phyloP scores from a whole-genome alignment of 2,888 invertebrate genomes.

The Eumacrocentrus americanus region DNA sequence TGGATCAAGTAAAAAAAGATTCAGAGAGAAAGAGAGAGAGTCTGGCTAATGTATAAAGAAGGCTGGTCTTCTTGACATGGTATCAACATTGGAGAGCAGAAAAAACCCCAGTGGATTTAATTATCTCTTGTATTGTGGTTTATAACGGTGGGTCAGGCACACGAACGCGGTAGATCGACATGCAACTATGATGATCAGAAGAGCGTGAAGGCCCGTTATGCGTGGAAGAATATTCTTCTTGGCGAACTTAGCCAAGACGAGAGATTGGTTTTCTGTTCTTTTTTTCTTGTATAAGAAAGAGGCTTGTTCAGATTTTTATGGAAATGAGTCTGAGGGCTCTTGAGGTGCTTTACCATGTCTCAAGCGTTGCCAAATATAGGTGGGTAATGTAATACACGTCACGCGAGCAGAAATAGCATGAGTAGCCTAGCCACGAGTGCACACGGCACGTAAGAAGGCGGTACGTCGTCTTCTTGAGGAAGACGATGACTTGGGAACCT shows the following conservation, averaged over 20 bases:
- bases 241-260: too few relatives aligned
- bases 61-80: too few relatives aligned
- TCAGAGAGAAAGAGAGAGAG: neutral
- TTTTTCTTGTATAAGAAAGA: too few relatives aligned
- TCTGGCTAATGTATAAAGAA: too few relatives aligned
- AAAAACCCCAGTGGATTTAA: too few relatives aligned
- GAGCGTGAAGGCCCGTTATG: conserved; percentile 14
- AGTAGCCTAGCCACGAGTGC: conserved; percentile 63
- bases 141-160: conserved; percentile 19
- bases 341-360: conserved; percentile 32
- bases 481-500: neutral
- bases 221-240: conserved; percentile 7
- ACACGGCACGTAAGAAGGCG: conserved; percentile 61
- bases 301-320: conserved; percentile 17
- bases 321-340: conserved; percentile 21
- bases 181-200: neutral
- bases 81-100: too few relatives aligned
- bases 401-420: conserved; percentile 65
- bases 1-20: neutral
- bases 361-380: conserved; percentile 64
- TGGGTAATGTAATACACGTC: conserved; percentile 67
- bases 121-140: neutral
- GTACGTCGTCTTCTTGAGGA: conserved; percentile 6
- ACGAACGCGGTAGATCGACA: conserved; percentile 14
- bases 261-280: too few relatives aligned